Evolutionary conservation across 2,888 invertebrate genomes (phyloP).

Genomic region (Troides helena): DNA sequence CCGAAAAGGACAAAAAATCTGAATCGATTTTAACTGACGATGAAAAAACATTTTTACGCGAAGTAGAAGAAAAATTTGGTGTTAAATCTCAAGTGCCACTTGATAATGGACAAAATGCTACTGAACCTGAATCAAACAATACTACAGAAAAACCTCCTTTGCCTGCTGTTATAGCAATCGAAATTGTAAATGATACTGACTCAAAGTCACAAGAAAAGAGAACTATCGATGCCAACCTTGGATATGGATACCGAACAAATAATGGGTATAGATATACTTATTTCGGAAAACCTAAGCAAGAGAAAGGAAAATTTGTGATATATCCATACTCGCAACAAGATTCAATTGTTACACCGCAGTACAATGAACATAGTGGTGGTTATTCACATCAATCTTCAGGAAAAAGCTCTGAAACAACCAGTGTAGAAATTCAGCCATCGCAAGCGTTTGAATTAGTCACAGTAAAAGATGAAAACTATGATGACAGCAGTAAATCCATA

Average conservation of each 20-base stretch:
- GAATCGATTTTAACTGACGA: conserved; percentile 54
- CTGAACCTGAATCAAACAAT: conserved; percentile 33
- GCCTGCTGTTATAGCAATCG: conserved; percentile 82
- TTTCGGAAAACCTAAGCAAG: conserved; percentile 68
- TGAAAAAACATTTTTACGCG: conserved; percentile 69
- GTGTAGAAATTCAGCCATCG: conserved; percentile 81
- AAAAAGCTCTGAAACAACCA: conserved; percentile 47
- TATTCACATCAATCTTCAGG: conserved; percentile 36
- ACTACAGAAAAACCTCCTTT: conserved; percentile 49
- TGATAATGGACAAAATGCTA: conserved; percentile 42
- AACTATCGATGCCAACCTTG: conserved; percentile 86
- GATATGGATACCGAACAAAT: conserved; percentile 83
- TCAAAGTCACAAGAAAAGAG: conserved; percentile 81
- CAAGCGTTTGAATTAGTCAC: conserved; percentile 76
- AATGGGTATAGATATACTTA: conserved; percentile 74
- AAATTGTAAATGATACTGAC: conserved; percentile 80
- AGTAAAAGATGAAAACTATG: conserved; percentile 55
- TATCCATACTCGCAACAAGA: conserved; percentile 86
- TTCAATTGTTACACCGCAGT: conserved; percentile 62
- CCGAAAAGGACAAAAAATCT: conserved; percentile 52
- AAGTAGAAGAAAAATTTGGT: conserved; percentile 73
- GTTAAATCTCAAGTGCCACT: conserved; percentile 55
- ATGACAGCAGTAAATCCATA: conserved; percentile 51
- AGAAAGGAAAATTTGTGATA: conserved; percentile 81
- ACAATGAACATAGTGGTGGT: conserved; percentile 38